Evolutionary conservation across 2,113 vertebrate genomes (phyloP).

Genomic region (Triplophysa siluroides): DNA sequence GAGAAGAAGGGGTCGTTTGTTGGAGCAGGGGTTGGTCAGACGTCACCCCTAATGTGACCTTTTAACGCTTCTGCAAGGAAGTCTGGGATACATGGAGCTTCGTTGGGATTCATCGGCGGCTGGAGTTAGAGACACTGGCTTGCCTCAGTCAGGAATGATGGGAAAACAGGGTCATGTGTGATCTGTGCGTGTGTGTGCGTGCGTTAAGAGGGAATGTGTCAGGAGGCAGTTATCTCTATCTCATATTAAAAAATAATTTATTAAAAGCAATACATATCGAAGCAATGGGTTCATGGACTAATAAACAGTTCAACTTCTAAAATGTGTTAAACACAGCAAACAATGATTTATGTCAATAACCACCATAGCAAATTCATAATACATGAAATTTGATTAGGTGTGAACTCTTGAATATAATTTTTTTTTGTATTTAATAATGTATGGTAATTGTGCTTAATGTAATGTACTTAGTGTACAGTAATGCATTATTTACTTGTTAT

Average conservation of each 20-base stretch:
- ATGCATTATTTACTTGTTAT: too few species aligned
- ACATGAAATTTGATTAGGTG: too few species aligned
- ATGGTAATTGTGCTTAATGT: too few species aligned
- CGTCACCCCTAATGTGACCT: constrained; percentile 13
- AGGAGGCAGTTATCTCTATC: too few species aligned
- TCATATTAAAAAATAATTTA: too few species aligned
- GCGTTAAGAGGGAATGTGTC: too few species aligned
- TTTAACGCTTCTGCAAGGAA: background rate
- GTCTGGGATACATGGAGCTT: background rate
- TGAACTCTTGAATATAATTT: too few species aligned
- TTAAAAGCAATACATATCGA: too few species aligned
- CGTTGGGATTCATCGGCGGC: background rate
- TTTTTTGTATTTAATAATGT: too few species aligned
- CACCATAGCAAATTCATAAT: too few species aligned
- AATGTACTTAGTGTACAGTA: too few species aligned
- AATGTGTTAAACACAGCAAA: background rate
- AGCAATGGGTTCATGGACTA: background rate
- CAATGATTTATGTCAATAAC: too few species aligned
- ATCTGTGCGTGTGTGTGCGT: background rate
- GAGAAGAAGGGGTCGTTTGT: constrained; percentile 43
- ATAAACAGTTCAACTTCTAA: background rate
- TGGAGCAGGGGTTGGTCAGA: constrained; percentile 22
- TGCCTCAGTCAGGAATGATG: constrained; percentile 16
- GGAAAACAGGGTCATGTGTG: constrained; percentile 16
- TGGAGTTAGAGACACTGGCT: background rate